These are phyloP conservation scores for Antechinus stuartii DNA, from an alignment of 2,113 vertebrate species.

Conservation along the genomic window DNA sequence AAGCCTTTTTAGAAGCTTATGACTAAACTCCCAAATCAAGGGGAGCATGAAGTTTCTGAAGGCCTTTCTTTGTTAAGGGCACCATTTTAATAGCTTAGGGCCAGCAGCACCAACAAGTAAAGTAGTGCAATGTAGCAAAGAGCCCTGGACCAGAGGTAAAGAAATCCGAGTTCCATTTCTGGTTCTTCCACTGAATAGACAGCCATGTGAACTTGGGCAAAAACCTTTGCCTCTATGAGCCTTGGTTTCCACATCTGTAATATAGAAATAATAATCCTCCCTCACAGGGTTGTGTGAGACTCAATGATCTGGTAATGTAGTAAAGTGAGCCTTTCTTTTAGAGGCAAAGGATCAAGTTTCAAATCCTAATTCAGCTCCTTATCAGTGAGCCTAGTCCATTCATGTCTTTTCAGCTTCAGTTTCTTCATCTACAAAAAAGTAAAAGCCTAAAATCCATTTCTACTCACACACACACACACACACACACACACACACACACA, in stretches of 20 bases:
- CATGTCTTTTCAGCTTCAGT: background rate
- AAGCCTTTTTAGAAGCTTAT: background rate
- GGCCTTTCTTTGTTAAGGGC: background rate
- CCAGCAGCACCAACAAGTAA: background rate
- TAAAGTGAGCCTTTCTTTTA: background rate
- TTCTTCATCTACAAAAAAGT: background rate
- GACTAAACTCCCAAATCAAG: background rate
- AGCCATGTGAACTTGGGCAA: background rate
- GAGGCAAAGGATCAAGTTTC: background rate
- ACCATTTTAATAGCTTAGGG: background rate
- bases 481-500: no score
- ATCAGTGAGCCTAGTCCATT: background rate
- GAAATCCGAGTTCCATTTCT: background rate
- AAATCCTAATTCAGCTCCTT: background rate
- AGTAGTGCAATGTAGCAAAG: background rate
- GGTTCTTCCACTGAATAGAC: background rate
- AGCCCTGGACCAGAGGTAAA: background rate
- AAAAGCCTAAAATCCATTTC: background rate
- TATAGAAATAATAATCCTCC: background rate
- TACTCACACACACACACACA: background rate
- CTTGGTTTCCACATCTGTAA: background rate
- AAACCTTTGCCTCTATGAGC: background rate
- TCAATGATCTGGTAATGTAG: background rate
- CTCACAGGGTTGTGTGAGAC: background rate
- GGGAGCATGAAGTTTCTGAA: background rate